Evolutionary conservation across 2,888 invertebrate species (phyloP), one percentile per base, ranked within the genome.

Genomic region (Plebejus melissa): DNA sequence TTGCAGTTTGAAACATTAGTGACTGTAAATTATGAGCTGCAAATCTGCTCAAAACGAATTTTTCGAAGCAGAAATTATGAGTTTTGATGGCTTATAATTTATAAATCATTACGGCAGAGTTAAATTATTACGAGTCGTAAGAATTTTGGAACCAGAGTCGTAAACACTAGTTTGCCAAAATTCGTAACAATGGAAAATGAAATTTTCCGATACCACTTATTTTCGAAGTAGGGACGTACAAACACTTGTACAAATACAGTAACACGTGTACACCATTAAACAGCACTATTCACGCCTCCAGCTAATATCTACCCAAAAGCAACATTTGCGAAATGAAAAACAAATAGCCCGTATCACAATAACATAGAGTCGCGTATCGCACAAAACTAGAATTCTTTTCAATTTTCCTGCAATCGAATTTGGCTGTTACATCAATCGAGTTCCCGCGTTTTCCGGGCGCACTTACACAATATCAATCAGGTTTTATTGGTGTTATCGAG

Each of bases 401-500:
- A 93, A 93, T 93, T 93, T 92, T 90, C 92, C 90, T 87, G 88
- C 89, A 91, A 93, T 92, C 90, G 93, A 91, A 93, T 93, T 93
- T 89, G 89, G 90, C 88, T 88, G 90, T 90, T 90, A 90, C 93
- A 93, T 93, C 93, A 93, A 93, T 93, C 90, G 90, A 90, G 90
- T 93, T 93, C 92, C 93, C 93, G 93, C 93, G 93, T 93, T 93
- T 93, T 90, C 93, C 92, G 89, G 83, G 89, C 87, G 91, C 93
- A 93, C 93, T 93, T 93, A 92, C 92, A 93, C 93, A 93, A 93
- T 93, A 93, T 93, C 93, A 93, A 93, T 93, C 93, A 92, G 91
- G 91, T 93, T 93, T 93, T 93, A 93, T 93, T 93, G 93, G 91
- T 91, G 92, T 91, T 90, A 90, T 89, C 88, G 89, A 90, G 89